These are phyloP conservation scores for Pristionchus pacificus DNA, from an alignment of 1,140 invertebrate species.

Conservation along the genomic window DNA sequence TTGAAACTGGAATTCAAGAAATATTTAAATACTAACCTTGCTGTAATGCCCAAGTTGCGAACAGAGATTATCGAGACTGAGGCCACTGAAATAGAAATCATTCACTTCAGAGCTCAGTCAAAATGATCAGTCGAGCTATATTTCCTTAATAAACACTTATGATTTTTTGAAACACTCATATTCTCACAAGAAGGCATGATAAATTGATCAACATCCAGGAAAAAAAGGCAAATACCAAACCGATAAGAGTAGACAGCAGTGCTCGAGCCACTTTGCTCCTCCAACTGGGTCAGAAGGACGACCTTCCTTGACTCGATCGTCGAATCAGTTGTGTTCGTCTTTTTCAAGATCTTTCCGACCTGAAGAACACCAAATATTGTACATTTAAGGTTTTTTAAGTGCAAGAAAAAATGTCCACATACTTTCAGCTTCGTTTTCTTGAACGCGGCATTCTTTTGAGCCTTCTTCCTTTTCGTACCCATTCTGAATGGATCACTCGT, in stretches of 20 bases:
- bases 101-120: background rate
- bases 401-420: background rate
- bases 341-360: background rate
- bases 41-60: background rate
- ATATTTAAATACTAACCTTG: background rate
- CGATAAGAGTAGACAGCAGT: background rate
- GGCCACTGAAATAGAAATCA: background rate
- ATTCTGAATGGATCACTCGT: background rate
- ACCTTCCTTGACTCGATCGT: background rate
- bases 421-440: background rate
- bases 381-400: background rate
- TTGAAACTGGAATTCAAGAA: too few species aligned
- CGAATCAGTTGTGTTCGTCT: background rate
- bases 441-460: background rate
- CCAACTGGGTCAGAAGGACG: background rate
- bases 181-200: too few species aligned
- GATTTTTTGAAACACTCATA: too few species aligned
- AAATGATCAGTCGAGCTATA: too few species aligned
- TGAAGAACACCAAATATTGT: too few species aligned
- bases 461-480: background rate
- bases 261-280: background rate
- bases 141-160: too few species aligned
- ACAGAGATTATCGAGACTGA: background rate
- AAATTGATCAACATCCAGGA: too few species aligned
- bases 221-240: too few species aligned